Evolutionary conservation across 2,113 vertebrate species (phyloP), one percentile per base, ranked within the genome.

Genomic region (Machaerirhynchus nigripectus): DNA sequence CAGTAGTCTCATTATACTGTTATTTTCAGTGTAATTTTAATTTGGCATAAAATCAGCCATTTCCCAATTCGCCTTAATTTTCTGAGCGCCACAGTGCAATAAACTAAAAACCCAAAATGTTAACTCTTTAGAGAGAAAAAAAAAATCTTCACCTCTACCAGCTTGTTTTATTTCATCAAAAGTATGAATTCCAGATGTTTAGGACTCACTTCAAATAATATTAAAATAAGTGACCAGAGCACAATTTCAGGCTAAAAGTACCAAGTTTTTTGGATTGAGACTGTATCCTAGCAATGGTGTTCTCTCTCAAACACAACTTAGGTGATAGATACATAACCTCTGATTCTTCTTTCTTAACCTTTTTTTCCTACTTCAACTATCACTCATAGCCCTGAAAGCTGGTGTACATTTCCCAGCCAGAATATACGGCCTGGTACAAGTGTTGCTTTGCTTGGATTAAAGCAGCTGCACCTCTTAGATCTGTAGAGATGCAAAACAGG

Each of bases 101-200:
- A 73, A 35, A 19, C 15, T 86, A 88, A 80, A 82, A 5, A 0
- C 7, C 7, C 15, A 42, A 52, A 88, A 65, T 7, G 10, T 18
- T 23, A 64, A 70, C 40, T 50, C 55, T 47, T 40, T 40, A 47
- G 47, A 61, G 17, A 22, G 23, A 26, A 31, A 23, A 39, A 64
- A 35, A 16, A 55, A 6, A 8, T 1, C 47, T 53, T 31, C 0
- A 0, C 39, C 35, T 76, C 49, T 55, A 76, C 4, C 3, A 69
- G 18, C 13, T 35, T 18, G 52, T 52, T 89, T 77, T 64, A 87
- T 68, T 89, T 87, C 16, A 78, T 11, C 40, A 56, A 18, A 68
- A 74, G 23, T 71, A 52, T 23, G 3, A 77, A 85, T 39, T 82
- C 21, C 47, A 85, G 46, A n/a, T 60, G 75, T 82, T 65, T 28